A percentile compares a stretch with the other conserved stretches of the same genome.
Conservation (phyloP, 1,140 invertebrate genomes). For the Zaprionus taronus region DNA sequence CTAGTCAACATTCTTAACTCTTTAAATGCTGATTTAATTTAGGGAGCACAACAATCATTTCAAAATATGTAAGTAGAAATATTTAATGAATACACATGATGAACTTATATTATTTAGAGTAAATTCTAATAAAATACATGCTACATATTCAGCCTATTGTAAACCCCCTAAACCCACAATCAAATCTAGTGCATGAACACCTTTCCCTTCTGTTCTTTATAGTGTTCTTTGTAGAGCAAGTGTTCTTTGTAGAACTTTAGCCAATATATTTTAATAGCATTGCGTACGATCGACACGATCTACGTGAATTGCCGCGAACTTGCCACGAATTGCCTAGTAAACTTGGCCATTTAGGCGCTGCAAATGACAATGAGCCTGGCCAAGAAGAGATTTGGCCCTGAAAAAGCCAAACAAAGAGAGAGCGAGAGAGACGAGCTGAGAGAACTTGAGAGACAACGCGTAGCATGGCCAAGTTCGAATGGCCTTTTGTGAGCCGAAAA, state of each 20-base stretch:
- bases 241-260: too few species aligned
- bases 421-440: neutral
- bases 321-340: constrained; percentile 6
- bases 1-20: neutral
- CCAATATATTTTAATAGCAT: constrained; percentile 8
- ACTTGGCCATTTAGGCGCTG: constrained; percentile 36
- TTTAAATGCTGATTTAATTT: neutral
- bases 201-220: too few species aligned
- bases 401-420: constrained; percentile 11
- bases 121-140: too few species aligned
- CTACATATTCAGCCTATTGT: too few species aligned
- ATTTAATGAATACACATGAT: too few species aligned
- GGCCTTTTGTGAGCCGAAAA: constrained; percentile 37
- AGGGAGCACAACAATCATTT: neutral
- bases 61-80: too few species aligned
- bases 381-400: constrained; percentile 37
- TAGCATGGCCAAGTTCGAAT: constrained; percentile 33
- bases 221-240: neutral
- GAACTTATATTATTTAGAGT: too few species aligned
- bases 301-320: constrained; percentile 47
- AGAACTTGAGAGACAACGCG: constrained; percentile 34
- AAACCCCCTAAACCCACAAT: too few species aligned
- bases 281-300: constrained; percentile 25
- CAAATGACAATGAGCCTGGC: constrained; percentile 69
- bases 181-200: too few species aligned